A percentile compares a stretch with the other conserved stretches of the same genome.
These are phyloP conservation scores for Amazonetta brasiliensis DNA, from an alignment of 2,797 vertebrate species.

Conservation along the genomic window DNA sequence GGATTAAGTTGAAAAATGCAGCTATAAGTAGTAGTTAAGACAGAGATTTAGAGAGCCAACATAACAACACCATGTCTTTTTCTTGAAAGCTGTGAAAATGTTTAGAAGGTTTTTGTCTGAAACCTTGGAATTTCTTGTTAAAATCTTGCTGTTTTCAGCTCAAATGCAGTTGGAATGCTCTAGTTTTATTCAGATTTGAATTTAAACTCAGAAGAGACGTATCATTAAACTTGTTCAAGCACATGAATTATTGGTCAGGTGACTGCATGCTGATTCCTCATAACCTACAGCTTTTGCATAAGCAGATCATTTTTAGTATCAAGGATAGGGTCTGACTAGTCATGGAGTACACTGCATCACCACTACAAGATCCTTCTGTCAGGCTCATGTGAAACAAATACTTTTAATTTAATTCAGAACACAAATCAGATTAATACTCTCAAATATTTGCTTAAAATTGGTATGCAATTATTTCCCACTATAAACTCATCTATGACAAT, in stretches of 20 bases:
- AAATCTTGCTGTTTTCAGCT: background rate
- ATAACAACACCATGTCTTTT: rapidly evolving
- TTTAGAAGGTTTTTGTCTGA: background rate
- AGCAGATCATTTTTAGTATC: background rate
- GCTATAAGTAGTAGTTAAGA: background rate
- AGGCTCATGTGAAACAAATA: background rate
- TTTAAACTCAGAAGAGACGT: slow-evolving; percentile 24
- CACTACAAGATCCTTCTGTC: background rate
- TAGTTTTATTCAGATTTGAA: slow-evolving; percentile 11
- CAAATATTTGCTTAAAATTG: background rate
- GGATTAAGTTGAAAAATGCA: background rate
- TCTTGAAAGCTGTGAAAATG: background rate
- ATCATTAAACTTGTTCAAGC: slow-evolving; percentile 25
- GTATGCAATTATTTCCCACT: background rate
- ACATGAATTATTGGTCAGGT: slow-evolving; percentile 39
- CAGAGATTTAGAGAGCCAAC: background rate
- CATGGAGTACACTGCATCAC: background rate
- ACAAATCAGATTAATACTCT: background rate
- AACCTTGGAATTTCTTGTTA: slow-evolving; percentile 7
- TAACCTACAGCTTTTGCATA: background rate
- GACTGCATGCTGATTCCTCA: slow-evolving; percentile 17
- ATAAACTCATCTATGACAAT: background rate
- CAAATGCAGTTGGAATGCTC: background rate
- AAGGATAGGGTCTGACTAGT: background rate
- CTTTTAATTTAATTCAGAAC: background rate